Conservation (phyloP, 2,113 vertebrate species). For the Entomyzon cyanotis region DNA sequence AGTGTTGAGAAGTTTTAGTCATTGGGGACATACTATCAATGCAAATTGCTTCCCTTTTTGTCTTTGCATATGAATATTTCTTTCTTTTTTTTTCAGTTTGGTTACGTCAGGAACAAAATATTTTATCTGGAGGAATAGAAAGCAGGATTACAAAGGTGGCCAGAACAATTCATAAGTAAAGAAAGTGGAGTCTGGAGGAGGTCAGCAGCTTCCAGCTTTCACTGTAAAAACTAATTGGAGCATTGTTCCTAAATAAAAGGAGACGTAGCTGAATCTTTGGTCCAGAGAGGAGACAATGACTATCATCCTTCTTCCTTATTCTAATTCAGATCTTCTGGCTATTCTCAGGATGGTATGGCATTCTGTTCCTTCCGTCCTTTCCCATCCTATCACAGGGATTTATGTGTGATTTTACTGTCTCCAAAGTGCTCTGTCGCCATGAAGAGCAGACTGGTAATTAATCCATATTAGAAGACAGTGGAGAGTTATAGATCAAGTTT, state of each 20-base stretch:
- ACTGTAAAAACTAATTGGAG: neutral
- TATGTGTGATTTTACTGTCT: neutral
- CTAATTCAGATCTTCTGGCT: neutral
- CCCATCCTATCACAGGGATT: neutral
- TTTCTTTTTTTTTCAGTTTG: too few relatives aligned
- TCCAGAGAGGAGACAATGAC: neutral
- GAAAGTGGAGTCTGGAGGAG: neutral
- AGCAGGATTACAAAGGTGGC: neutral
- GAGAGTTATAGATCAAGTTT: neutral
- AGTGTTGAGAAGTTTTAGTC: neutral
- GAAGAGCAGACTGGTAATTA: constrained; percentile 21
- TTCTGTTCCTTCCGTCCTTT: neutral
- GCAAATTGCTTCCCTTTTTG: neutral
- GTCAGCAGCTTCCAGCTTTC: neutral
- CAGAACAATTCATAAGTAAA: neutral
- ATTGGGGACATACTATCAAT: neutral
- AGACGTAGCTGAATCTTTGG: neutral
- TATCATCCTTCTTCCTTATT: neutral
- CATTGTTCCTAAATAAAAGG: neutral
- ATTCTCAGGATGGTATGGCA: neutral
- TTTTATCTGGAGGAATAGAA: neutral
- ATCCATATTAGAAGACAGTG: neutral
- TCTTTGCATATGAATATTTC: neutral
- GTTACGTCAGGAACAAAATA: neutral
- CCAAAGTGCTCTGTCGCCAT: neutral